Conservation (phyloP, 2,888 invertebrate genomes). For the Drosophila subsilvestris region DNA sequence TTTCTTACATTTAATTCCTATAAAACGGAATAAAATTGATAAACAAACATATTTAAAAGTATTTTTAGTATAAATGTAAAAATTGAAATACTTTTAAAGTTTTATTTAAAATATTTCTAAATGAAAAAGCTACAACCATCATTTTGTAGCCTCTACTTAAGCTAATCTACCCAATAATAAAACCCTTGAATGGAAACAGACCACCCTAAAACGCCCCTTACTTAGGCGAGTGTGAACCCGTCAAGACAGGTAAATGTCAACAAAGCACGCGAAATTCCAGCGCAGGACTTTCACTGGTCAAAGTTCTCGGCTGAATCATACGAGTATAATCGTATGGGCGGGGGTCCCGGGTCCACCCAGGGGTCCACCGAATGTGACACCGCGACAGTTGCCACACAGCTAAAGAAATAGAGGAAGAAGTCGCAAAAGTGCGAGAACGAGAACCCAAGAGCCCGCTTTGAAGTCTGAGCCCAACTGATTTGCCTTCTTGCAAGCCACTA, state of each 20-base stretch:
- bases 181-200: background rate
- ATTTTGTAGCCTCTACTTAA: background rate
- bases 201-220: slow-evolving; percentile 63
- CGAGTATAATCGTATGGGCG: slow-evolving; percentile 26
- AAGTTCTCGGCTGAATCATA: slow-evolving; percentile 62
- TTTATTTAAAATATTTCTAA: no score
- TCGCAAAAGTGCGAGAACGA: slow-evolving; percentile 77
- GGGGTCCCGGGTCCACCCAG: background rate
- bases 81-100: background rate
- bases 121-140: background rate
- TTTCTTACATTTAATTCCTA: background rate
- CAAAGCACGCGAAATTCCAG: slow-evolving; percentile 80
- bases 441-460: slow-evolving; percentile 75
- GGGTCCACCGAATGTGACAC: slow-evolving; percentile 3
- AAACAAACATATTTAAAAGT: background rate
- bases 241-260: slow-evolving; percentile 82
- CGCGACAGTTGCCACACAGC: background rate
- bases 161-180: slow-evolving; percentile 42
- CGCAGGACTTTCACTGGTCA: slow-evolving; percentile 80
- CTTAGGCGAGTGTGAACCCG: slow-evolving; percentile 78
- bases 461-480: slow-evolving; percentile 70
- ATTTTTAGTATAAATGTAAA: background rate
- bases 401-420: slow-evolving; percentile 43
- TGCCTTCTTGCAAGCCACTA: slow-evolving; percentile 64
- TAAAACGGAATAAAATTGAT: background rate